Conservation (phyloP, 1,140 invertebrate genomes). For the Glomeris maerens region DNA sequence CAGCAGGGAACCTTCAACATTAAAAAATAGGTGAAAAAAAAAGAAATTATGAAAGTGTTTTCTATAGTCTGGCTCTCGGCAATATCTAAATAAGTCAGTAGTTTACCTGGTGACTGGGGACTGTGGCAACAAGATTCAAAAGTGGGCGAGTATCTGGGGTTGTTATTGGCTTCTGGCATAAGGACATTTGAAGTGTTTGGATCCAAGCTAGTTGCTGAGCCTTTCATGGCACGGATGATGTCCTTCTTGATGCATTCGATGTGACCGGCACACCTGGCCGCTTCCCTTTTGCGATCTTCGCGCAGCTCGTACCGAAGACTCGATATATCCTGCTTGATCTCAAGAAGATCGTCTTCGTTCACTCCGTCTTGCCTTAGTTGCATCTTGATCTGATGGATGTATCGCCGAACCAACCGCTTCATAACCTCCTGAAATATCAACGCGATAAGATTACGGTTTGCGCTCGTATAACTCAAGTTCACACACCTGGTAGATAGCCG, state of each 20-base stretch:
- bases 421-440: constrained; percentile 35
- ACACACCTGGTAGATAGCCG: constrained; percentile 13
- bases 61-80: not conserved
- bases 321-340: constrained; percentile 45
- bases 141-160: not conserved
- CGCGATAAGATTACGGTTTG: not conserved
- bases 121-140: not conserved
- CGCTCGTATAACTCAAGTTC: constrained; percentile 7
- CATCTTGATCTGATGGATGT: constrained; percentile 40
- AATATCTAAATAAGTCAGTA: not conserved
- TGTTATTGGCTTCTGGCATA: not conserved
- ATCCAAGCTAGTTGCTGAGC: not conserved
- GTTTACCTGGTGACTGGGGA: too few relatives aligned
- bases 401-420: constrained; percentile 37
- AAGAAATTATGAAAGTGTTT: not conserved
- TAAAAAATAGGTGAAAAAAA: too few relatives aligned
- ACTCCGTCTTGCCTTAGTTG: constrained; percentile 40
- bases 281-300: constrained; percentile 38
- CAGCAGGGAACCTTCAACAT: constrained; percentile 16
- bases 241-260: constrained; percentile 38
- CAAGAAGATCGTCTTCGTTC: constrained; percentile 43
- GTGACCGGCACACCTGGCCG: constrained; percentile 31
- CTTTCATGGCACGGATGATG: constrained; percentile 27
- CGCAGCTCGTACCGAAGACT: constrained; percentile 42
- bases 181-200: not conserved